Evolutionary conservation across 2,113 vertebrate genomes (phyloP).

Genomic region (Saiga tatarica): DNA sequence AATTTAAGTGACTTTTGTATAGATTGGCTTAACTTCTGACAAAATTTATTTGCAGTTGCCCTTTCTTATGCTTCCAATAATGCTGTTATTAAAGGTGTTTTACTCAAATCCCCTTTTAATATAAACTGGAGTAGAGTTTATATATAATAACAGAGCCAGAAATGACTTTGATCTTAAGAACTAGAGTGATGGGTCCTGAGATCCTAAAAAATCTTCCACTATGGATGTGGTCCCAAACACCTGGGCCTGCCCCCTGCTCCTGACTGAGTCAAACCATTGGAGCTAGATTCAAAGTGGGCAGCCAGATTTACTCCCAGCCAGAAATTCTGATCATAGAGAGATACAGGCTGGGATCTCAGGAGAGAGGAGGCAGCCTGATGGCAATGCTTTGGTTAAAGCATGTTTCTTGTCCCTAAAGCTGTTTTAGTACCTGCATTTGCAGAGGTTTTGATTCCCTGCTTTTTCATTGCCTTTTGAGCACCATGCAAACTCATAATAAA

Average conservation of each 20-base stretch:
- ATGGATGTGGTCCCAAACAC: neutral
- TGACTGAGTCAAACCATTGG: neutral
- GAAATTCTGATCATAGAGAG: neutral
- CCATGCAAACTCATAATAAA: neutral
- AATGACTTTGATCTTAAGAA: neutral
- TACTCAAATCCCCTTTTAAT: neutral
- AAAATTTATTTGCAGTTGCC: neutral
- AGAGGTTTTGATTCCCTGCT: neutral
- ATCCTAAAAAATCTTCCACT: neutral
- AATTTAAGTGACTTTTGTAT: neutral
- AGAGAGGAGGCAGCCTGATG: neutral
- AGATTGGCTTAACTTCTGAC: neutral
- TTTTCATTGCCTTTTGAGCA: neutral
- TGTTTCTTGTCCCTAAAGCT: neutral
- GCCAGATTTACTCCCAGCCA: rapidly evolving
- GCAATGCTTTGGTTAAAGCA: neutral
- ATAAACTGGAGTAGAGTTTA: neutral
- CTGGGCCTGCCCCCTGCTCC: neutral
- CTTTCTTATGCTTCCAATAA: neutral
- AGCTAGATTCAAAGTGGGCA: neutral
- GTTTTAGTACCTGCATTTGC: neutral
- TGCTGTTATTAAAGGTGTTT: neutral
- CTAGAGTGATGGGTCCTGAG: neutral
- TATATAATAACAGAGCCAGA: neutral
- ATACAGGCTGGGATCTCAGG: neutral